Percentiles rank a stretch among this genome's conserved stretches.
phyloP scores from a whole-genome alignment of 2,888 invertebrate genomes.

The Harpalus rufipes region DNA sequence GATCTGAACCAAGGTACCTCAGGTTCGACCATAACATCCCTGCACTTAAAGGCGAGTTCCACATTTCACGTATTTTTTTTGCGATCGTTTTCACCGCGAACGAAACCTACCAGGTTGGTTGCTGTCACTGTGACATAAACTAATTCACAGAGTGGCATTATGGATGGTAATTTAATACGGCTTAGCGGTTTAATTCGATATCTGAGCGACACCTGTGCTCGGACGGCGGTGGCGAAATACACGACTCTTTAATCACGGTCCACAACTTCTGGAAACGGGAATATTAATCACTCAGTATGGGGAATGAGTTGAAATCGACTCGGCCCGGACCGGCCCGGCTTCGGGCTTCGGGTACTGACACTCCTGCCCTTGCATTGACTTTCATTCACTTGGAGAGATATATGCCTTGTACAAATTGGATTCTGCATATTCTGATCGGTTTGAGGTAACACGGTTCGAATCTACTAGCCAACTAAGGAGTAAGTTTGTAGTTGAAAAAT shows the following conservation, averaged over 20 bases:
- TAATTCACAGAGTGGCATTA: constrained; percentile 70
- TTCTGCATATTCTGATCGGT: too few species aligned
- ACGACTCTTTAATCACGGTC: constrained; percentile 65
- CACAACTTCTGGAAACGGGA: constrained; percentile 60
- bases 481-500: too few species aligned
- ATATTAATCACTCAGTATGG: constrained; percentile 62
- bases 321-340: not conserved
- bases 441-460: too few species aligned
- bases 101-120: not conserved
- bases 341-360: not conserved
- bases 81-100: not conserved
- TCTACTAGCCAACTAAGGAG: too few species aligned
- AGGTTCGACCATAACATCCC: too few species aligned
- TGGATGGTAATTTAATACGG: constrained; percentile 71
- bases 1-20: too few species aligned
- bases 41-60: too few species aligned
- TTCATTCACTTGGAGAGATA: not conserved
- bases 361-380: not conserved
- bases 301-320: not conserved
- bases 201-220: constrained; percentile 69
- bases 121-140: constrained; percentile 68
- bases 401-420: not conserved
- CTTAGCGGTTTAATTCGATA: constrained; percentile 70
- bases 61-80: too few species aligned
- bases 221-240: constrained; percentile 61